Conservation (phyloP, 2,797 vertebrate species). For the Characodon lateralis region DNA sequence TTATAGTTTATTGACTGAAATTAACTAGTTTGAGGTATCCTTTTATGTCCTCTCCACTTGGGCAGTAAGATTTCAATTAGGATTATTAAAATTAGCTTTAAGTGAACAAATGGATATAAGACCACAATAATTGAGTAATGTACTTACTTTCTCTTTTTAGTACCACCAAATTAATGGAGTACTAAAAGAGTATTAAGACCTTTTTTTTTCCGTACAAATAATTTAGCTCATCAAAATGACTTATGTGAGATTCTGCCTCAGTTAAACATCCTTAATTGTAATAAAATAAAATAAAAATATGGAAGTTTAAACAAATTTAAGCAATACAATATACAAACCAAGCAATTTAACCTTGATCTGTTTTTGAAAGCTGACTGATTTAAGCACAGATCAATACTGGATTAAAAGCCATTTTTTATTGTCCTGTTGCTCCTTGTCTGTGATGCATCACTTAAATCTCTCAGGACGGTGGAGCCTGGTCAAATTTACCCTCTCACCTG, state of each 20-base stretch:
- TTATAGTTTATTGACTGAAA: conserved; percentile 32
- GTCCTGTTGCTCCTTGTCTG: conserved; percentile 62
- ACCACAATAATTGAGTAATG: background rate
- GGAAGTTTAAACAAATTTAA: conserved; percentile 22
- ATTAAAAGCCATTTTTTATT: conserved; percentile 74
- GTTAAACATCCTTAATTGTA: conserved; percentile 31
- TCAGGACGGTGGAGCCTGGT: conserved; percentile 73
- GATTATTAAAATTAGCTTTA: conserved; percentile 28
- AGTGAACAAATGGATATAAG: conserved; percentile 26
- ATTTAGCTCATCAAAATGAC: too few relatives aligned
- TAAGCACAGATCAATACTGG: conserved; percentile 75
- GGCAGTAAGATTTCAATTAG: conserved; percentile 18
- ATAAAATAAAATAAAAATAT: conserved; percentile 6
- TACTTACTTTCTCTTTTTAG: background rate
- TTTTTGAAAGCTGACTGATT: conserved; percentile 66
- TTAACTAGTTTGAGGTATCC: conserved; percentile 16
- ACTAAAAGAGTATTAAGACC: background rate
- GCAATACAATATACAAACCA: conserved; percentile 6
- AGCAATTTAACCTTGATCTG: conserved; percentile 40
- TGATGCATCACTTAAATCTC: conserved; percentile 74
- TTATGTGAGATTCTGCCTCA: background rate
- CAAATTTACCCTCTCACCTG: conserved; percentile 79
- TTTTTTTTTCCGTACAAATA: background rate
- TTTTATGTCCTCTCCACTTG: conserved; percentile 26
- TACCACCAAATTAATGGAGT: background rate